A percentile compares a stretch with the other conserved stretches of the same genome.
Conservation (phyloP, 2,797 vertebrate genomes). For the Ceryle rudis region DNA sequence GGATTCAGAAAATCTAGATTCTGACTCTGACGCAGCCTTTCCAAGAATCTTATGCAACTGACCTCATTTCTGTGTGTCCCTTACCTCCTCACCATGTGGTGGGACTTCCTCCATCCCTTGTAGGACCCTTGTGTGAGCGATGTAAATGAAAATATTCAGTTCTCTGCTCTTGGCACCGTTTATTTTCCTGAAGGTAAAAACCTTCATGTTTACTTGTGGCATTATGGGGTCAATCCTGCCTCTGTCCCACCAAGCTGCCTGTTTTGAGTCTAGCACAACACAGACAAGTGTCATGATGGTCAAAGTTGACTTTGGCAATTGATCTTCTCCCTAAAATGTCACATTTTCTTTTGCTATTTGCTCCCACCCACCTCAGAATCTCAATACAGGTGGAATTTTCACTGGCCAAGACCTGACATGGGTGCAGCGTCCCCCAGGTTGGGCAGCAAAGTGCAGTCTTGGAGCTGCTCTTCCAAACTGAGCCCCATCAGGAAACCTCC, state of each 20-base stretch:
- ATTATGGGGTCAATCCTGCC: neutral
- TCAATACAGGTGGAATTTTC: rapidly evolving
- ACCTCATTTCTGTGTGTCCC: neutral
- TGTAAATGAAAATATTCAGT: neutral
- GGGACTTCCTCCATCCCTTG: neutral
- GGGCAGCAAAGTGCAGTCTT: neutral
- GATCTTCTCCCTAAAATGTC: neutral
- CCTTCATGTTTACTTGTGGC: neutral
- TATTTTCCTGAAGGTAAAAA: neutral
- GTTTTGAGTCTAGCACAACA: neutral
- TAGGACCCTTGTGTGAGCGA: neutral
- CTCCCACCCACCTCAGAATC: neutral
- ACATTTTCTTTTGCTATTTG: neutral
- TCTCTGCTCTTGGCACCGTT: neutral
- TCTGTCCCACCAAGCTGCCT: neutral
- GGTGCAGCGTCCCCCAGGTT: rapidly evolving
- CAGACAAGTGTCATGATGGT: neutral
- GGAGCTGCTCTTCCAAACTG: neutral
- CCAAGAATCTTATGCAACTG: constrained; percentile 24
- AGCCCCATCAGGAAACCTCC: neutral
- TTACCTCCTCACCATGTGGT: neutral
- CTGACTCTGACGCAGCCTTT: neutral
- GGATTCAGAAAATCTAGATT: neutral
- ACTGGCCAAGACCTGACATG: neutral
- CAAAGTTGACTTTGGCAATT: neutral